Conservation (phyloP, 2,113 vertebrate species). For the Proterorhinus semilunaris region DNA sequence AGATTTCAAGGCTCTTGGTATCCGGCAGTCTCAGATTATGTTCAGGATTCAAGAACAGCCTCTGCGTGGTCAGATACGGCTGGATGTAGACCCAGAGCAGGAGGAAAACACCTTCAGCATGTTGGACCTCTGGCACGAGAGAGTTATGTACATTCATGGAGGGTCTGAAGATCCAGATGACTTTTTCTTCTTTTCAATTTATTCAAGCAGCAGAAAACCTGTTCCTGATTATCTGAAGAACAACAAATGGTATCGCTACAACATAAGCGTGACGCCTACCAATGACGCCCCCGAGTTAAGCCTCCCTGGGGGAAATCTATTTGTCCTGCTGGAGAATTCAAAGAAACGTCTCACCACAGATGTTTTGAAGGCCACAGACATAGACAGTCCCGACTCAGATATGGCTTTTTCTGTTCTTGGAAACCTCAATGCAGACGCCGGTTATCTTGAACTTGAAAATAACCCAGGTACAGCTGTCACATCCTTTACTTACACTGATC, state of each 20-base stretch:
- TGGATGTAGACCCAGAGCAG: slow-evolving; percentile 73
- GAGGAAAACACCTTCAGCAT: slow-evolving; percentile 81
- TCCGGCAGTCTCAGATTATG: slow-evolving; percentile 84
- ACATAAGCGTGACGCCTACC: slow-evolving; percentile 80
- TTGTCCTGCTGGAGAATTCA: slow-evolving; percentile 83
- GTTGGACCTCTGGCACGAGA: slow-evolving; percentile 83
- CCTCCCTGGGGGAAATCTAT: slow-evolving; percentile 84
- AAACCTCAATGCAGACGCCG: slow-evolving; percentile 82
- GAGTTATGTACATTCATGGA: slow-evolving; percentile 85
- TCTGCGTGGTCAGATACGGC: slow-evolving; percentile 77
- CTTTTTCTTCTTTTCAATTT: slow-evolving; percentile 85
- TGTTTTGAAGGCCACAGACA: slow-evolving; percentile 79
- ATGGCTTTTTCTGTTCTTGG: slow-evolving; percentile 85
- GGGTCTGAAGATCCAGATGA: slow-evolving; percentile 83
- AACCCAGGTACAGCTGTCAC: slow-evolving; percentile 75
- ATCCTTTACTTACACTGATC: slow-evolving; percentile 79
- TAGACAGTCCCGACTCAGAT: slow-evolving; percentile 74
- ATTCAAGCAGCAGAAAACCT: slow-evolving; percentile 76
- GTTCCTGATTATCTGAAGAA: slow-evolving; percentile 75
- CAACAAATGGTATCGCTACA: slow-evolving; percentile 75
- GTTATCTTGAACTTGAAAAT: slow-evolving; percentile 83
- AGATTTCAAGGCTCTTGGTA: slow-evolving; percentile 81
- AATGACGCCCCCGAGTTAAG: slow-evolving; percentile 85
- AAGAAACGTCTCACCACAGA: slow-evolving; percentile 82
- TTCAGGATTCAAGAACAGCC: slow-evolving; percentile 82